Conservation (phyloP, 2,797 vertebrate genomes). For the Parotocinclus haroldoi region DNA sequence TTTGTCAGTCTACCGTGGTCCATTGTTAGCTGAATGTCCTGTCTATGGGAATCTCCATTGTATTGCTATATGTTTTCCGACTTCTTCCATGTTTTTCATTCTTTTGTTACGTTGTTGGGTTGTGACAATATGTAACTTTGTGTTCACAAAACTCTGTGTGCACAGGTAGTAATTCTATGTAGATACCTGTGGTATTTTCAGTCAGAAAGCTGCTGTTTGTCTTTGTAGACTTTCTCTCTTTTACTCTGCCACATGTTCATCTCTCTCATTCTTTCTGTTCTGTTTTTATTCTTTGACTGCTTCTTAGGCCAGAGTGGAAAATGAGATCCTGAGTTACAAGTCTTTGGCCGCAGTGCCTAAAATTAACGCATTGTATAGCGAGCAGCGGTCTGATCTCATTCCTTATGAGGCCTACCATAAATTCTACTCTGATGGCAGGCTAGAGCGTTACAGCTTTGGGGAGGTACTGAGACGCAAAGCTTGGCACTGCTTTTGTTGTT, state of each 20-base stretch:
- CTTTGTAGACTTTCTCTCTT: no score
- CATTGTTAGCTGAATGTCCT: no score
- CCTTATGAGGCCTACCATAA: slow-evolving; percentile 89
- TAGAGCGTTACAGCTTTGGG: slow-evolving; percentile 86
- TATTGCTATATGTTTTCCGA: no score
- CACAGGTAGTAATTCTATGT: no score
- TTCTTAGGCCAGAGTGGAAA: slow-evolving; percentile 81
- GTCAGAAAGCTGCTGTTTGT: not conserved
- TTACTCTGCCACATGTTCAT: not conserved
- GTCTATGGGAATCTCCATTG: no score
- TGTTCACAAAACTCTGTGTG: no score
- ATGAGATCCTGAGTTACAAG: slow-evolving; percentile 88
- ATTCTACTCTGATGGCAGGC: slow-evolving; percentile 81
- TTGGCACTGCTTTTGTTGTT: slow-evolving; percentile 9
- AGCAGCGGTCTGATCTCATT: slow-evolving; percentile 89
- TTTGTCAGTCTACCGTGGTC: no score
- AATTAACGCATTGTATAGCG: slow-evolving; percentile 89
- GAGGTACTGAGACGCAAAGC: slow-evolving; percentile 71
- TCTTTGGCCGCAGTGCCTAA: slow-evolving; percentile 88
- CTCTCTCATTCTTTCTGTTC: slow-evolving; percentile 30
- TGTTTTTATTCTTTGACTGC: slow-evolving; percentile 38
- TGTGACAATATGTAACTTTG: no score
- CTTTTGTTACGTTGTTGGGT: no score
- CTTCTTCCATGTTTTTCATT: no score
- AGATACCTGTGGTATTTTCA: no score